Evolutionary conservation across 2,113 vertebrate species (phyloP).

Genomic region (Dromas ardeola): DNA sequence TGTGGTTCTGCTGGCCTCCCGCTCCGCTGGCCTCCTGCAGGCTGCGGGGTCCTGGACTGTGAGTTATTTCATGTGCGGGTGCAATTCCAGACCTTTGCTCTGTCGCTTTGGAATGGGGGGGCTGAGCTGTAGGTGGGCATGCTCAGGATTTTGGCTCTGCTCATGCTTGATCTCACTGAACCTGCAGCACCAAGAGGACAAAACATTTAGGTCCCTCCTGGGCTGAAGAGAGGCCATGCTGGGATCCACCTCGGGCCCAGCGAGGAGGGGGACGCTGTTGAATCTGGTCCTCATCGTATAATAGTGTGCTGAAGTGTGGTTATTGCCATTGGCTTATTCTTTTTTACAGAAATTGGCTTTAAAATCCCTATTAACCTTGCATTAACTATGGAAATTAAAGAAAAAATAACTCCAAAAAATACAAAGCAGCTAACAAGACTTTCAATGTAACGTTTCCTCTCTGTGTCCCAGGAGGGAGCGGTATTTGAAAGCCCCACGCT

Average conservation of each 20-base stretch:
- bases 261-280: neutral
- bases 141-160: accelerated
- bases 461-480: neutral
- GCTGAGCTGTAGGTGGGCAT: too few relatives aligned
- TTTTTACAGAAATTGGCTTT: neutral
- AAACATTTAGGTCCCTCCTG: neutral
- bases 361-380: neutral
- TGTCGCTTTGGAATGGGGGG: neutral
- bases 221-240: neutral
- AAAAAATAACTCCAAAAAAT: neutral
- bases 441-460: neutral
- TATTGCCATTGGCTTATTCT: neutral
- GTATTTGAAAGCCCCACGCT: neutral
- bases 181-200: neutral
- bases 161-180: neutral
- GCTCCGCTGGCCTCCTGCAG: accelerated
- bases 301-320: neutral
- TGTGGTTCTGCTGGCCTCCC: accelerated
- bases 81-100: neutral
- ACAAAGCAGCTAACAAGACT: neutral
- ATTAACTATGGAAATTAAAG: neutral
- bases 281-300: neutral
- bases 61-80: neutral
- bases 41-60: neutral
- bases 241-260: neutral